These are phyloP conservation scores for Darevskia nairensis DNA, from an alignment of 2,797 vertebrate genomes.

Conservation along the genomic window DNA sequence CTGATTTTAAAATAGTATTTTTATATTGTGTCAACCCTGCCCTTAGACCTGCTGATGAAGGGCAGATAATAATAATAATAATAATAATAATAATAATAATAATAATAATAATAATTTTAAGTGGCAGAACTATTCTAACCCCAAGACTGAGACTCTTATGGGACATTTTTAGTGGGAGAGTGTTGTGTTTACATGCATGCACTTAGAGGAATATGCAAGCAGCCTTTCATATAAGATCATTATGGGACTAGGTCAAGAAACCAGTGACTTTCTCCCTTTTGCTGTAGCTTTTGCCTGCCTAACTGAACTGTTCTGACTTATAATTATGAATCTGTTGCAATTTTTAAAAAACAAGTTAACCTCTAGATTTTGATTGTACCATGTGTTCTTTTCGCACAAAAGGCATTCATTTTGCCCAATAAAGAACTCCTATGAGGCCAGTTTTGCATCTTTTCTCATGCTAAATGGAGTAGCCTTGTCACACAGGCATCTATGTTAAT, in stretches of 20 bases:
- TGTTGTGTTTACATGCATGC: background rate
- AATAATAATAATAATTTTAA: no score
- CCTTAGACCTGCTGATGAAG: no score
- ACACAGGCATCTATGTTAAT: slow-evolving; percentile 25
- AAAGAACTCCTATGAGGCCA: background rate
- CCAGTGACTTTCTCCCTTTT: background rate
- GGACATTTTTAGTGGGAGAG: background rate
- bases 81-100: no score
- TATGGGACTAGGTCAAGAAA: background rate
- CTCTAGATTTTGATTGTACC: slow-evolving; percentile 11
- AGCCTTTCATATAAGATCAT: background rate
- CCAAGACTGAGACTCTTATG: background rate
- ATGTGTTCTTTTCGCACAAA: slow-evolving; percentile 3
- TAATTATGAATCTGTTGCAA: background rate
- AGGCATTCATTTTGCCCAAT: slow-evolving; percentile 13
- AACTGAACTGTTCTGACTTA: background rate
- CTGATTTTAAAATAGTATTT: no score
- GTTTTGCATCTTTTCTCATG: slow-evolving; percentile 11
- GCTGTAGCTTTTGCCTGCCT: background rate
- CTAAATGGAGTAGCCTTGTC: slow-evolving; percentile 14
- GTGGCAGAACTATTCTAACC: background rate
- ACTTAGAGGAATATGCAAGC: background rate
- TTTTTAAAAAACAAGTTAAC: background rate
- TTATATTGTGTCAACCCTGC: no score
- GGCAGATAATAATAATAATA: no score